phyloP scores from a whole-genome alignment of 2,888 invertebrate species.

The Cantharis nigra region DNA sequence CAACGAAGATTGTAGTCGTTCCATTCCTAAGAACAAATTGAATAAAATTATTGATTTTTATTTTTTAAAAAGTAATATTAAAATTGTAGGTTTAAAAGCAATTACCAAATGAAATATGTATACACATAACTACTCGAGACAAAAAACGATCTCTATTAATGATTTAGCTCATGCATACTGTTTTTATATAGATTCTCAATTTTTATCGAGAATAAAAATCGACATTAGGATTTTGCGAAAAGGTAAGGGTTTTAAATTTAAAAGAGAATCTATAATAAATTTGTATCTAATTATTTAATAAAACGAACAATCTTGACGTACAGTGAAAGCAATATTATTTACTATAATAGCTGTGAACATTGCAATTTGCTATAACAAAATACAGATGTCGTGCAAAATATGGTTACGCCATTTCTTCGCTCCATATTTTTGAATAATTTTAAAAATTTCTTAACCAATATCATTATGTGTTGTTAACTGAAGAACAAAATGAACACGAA shows the following conservation, averaged over 20 bases:
- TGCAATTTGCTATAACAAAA: conserved; percentile 22
- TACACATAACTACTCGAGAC: background rate
- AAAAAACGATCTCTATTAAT: background rate
- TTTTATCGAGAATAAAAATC: background rate
- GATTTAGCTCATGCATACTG: background rate
- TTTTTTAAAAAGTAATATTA: background rate
- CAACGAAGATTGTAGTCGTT: conserved; percentile 95
- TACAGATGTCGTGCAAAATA: conserved; percentile 34
- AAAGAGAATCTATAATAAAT: conserved; percentile 20
- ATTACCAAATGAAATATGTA: background rate
- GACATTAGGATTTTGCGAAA: too few relatives aligned
- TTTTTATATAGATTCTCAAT: background rate
- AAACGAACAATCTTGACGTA: conserved; percentile 30
- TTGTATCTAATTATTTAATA: conserved; percentile 1
- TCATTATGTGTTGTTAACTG: background rate
- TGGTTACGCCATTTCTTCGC: conserved; percentile 29
- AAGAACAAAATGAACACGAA: conserved; percentile 6
- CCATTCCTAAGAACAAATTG: conserved; percentile 78
- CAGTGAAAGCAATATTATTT: conserved; percentile 28
- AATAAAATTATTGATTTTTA: background rate
- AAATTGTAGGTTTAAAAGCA: background rate
- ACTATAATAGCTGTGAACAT: conserved; percentile 26
- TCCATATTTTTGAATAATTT: background rate
- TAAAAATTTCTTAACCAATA: background rate
- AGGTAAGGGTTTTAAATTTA: background rate